Conservation (phyloP, 2,113 vertebrate genomes). For the Barnardius zonarius region DNA sequence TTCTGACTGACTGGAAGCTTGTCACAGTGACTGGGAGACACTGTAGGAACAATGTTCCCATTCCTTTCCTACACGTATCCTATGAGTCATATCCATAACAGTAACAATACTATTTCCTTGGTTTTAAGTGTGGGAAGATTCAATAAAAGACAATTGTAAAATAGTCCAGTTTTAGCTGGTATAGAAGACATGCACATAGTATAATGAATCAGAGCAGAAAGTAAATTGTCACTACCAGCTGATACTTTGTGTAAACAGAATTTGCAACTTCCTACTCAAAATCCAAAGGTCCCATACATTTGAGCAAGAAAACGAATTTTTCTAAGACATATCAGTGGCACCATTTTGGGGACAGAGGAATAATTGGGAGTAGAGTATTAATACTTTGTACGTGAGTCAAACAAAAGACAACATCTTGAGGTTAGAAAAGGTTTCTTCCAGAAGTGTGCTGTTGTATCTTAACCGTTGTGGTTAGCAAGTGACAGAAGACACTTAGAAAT, state of each 20-base stretch:
- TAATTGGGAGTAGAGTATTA: background rate
- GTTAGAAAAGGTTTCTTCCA: background rate
- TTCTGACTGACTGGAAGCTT: background rate
- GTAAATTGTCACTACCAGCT: background rate
- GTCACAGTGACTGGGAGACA: background rate
- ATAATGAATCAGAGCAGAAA: background rate
- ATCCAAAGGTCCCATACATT: background rate
- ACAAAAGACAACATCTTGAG: background rate
- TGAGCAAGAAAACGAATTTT: accelerated
- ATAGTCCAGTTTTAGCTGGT: background rate
- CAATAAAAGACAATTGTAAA: background rate
- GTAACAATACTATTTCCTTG: background rate
- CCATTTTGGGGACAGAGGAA: background rate
- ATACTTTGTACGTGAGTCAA: background rate
- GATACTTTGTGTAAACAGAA: background rate
- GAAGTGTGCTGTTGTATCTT: background rate
- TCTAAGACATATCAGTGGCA: background rate
- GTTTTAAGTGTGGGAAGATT: background rate
- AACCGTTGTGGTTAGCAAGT: background rate
- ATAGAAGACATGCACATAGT: background rate
- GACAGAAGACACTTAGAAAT: background rate
- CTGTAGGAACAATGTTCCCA: background rate
- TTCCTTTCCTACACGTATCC: background rate
- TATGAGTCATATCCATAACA: background rate
- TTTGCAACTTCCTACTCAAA: background rate